Evolutionary conservation across 2,888 invertebrate genomes (phyloP).

Genomic region (Epinotia bilunana): DNA sequence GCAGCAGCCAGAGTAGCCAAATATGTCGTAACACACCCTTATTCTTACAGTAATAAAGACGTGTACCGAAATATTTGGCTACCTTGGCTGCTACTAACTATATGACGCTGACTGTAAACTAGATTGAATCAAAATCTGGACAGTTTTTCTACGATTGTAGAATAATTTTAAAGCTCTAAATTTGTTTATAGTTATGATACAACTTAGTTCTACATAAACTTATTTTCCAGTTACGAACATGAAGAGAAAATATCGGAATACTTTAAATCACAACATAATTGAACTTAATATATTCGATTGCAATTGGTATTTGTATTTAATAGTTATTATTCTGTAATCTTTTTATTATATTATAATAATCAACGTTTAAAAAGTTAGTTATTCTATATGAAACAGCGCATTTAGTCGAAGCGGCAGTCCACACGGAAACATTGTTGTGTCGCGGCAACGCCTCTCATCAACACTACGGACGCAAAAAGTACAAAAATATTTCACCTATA

Average conservation of each 20-base stretch:
- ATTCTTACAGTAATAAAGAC: too few species aligned
- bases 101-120: too few species aligned
- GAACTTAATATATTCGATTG: neutral
- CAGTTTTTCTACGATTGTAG: neutral
- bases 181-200: neutral
- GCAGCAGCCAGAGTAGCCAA: too few species aligned
- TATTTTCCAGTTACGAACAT: neutral
- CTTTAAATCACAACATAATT: neutral
- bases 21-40: too few species aligned
- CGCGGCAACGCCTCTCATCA: conserved; percentile 76
- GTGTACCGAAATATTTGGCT: too few species aligned
- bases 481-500: conserved; percentile 84
- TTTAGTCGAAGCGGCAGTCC: conserved; percentile 63
- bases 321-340: neutral
- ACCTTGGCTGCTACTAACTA: too few species aligned
- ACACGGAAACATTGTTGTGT: conserved; percentile 67
- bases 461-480: conserved; percentile 78
- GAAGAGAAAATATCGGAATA: neutral
- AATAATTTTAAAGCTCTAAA: neutral
- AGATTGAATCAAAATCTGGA: neutral
- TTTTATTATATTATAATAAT: neutral
- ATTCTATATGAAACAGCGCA: conserved; percentile 50
- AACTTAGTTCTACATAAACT: neutral
- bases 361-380: neutral
- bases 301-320: neutral